Evolutionary conservation across 37 sponge, comb jelly and placozoan genomes (phyloP), one percentile per base, ranked within the genome.

Genomic region (Chondrilla cf. caribensis): DNA sequence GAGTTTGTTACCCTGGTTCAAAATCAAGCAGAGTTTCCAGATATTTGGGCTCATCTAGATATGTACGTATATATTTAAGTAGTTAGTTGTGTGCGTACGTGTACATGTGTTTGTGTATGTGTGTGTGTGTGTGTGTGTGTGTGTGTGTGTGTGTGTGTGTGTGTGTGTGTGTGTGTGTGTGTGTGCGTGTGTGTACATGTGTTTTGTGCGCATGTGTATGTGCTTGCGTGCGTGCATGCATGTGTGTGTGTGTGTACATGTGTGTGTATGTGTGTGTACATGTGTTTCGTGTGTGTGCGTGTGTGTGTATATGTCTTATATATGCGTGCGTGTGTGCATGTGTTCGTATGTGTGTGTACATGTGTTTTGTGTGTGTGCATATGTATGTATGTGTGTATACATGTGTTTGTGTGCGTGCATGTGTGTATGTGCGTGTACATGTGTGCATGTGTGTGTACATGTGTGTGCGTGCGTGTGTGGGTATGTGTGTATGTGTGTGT

Each of bases 71-170:
- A n/a, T n/a, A n/a, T n/a, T n/a, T n/a, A n/a, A n/a, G n/a, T n/a
- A n/a, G n/a, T n/a, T n/a, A n/a, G n/a, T n/a, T n/a, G n/a, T n/a
- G 51, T 47, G 51, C 11, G 51, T 47, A 47, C 33, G 70, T 32
- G 68, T 81, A 29, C 39, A 47, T 81, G 44, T 64, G 82, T 81
- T 44, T 81, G 68, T 64, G 44, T 81, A 51, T 54, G 54, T 62
- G 66, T 82, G 38, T 70, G 71, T 70, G 33, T 70, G 82, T 58
- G 55, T 79, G 19, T 32, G 32, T 51, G 55, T 79, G 79, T 31
- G 58, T 58, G 58, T 79, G 58, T 58, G 55, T 54, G 33, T 31
- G 37, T 58, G 79, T 77, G 41, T 26, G 47, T 40, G 31, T 7
- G 17, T 14, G 40, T 47, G 41, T 31, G 31, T 44, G 37, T 41